A percentile compares a stretch with the other conserved stretches of the same genome.
phyloP scores from a whole-genome alignment of 2,797 vertebrate species.

The Molothrus aeneus region DNA sequence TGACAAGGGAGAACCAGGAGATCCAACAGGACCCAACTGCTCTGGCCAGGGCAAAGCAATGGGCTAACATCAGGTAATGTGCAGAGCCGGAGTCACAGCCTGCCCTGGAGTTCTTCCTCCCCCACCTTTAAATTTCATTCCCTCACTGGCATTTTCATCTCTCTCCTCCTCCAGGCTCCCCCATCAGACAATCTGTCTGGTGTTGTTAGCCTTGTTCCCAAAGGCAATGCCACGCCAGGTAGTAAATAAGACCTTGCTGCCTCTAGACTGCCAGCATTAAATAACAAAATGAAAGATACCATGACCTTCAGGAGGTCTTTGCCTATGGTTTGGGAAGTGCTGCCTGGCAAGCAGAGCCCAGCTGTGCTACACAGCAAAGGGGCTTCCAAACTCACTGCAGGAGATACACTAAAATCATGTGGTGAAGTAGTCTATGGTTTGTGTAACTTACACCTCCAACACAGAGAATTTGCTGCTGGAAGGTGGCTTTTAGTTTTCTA shows the following conservation, averaged over 20 bases:
- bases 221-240: background rate
- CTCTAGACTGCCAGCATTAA: constrained; percentile 33
- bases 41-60: background rate
- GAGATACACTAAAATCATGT: too few species aligned
- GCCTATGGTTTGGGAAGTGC: background rate
- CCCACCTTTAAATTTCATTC: constrained; percentile 47
- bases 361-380: background rate
- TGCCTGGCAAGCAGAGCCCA: background rate
- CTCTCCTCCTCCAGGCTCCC: background rate
- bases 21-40: background rate
- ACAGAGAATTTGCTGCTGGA: background rate
- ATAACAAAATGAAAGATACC: constrained; percentile 38
- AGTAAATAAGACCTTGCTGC: constrained; percentile 60
- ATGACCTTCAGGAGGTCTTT: constrained; percentile 35
- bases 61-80: accelerated
- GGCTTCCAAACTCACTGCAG: background rate
- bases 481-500: background rate
- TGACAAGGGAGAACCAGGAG: background rate
- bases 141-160: constrained; percentile 35
- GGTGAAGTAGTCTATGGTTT: too few species aligned
- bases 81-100: background rate
- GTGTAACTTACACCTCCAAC: background rate
- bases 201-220: constrained; percentile 52
- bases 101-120: constrained; percentile 16
- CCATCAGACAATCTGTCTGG: constrained; percentile 45